A percentile compares a stretch with the other conserved stretches of the same genome.
Conservation (phyloP, 2,888 invertebrate species). For the Conops quadrifasciatus region DNA sequence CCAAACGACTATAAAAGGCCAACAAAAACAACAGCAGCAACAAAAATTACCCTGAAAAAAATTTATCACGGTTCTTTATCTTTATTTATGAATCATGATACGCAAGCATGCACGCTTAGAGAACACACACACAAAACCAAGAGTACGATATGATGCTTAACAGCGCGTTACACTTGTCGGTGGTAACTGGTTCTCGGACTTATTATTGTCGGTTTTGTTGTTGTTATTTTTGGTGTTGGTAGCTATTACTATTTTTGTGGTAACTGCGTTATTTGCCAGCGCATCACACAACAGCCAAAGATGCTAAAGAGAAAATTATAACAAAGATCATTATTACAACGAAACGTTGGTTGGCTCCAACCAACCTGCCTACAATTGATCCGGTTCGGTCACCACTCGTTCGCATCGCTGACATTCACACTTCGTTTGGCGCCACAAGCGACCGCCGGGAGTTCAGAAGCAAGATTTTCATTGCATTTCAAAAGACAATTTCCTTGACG, state of each 20-base stretch:
- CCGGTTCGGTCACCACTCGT: neutral
- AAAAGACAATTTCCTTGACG: too few species aligned
- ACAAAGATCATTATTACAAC: neutral
- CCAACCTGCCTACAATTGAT: neutral
- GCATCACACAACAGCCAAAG: neutral
- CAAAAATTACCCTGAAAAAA: too few species aligned
- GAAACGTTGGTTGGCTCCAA: too few species aligned
- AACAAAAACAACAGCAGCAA: too few species aligned
- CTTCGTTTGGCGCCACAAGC: neutral
- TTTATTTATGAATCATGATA: too few species aligned
- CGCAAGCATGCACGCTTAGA: neutral
- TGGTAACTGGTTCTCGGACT: neutral
- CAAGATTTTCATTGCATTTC: neutral
- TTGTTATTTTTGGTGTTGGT: neutral
- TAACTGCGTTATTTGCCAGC: too few species aligned
- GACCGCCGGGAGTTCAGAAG: conserved; percentile 22
- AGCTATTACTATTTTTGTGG: too few species aligned
- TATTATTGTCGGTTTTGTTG: neutral
- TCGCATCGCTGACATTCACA: conserved; percentile 15
- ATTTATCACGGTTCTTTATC: too few species aligned
- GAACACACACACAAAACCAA: neutral
- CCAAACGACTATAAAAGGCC: too few species aligned
- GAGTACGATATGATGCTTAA: neutral
- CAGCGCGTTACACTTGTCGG: conserved; percentile 2
- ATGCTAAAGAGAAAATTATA: neutral